Conservation (phyloP, 2,797 vertebrate species). For the Notolabrus celidotus region DNA sequence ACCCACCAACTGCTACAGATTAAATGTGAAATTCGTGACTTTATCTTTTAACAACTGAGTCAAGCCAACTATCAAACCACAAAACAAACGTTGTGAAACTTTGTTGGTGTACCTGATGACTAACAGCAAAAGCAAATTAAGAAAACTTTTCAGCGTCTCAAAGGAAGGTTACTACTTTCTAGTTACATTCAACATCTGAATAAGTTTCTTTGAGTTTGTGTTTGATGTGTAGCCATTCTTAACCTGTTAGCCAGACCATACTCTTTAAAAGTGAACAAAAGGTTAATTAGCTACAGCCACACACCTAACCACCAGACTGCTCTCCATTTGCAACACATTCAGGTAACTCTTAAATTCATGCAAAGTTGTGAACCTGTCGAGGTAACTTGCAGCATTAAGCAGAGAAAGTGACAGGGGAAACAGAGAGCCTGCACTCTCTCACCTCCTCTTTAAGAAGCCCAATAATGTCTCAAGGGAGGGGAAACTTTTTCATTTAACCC, state of each 20-base stretch:
- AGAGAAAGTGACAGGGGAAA: slow-evolving; percentile 23
- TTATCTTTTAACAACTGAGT: background rate
- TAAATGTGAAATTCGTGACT: background rate
- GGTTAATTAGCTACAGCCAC: slow-evolving; percentile 23
- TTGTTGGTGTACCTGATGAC: background rate
- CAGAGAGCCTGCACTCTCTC: slow-evolving; percentile 11
- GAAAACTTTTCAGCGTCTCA: background rate
- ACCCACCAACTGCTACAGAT: background rate
- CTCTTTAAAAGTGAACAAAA: background rate
- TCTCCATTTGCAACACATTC: slow-evolving; percentile 19
- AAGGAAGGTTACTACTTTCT: too few relatives aligned
- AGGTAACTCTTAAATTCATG: slow-evolving; percentile 38
- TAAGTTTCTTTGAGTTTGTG: background rate
- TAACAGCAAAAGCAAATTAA: background rate
- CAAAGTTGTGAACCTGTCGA: slow-evolving; percentile 21
- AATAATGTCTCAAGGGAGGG: slow-evolving; percentile 27
- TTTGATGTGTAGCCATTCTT: slow-evolving; percentile 4
- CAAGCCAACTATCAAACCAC: background rate
- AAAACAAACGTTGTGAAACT: background rate
- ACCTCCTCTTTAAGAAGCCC: slow-evolving; percentile 27
- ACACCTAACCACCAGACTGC: slow-evolving; percentile 1
- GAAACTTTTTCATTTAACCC: slow-evolving; percentile 72
- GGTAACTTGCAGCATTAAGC: slow-evolving; percentile 25
- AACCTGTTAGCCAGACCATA: slow-evolving; percentile 10
- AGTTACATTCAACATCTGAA: background rate